Conservation (phyloP, 2,888 invertebrate genomes). For the Drosophila setosimentum region DNA sequence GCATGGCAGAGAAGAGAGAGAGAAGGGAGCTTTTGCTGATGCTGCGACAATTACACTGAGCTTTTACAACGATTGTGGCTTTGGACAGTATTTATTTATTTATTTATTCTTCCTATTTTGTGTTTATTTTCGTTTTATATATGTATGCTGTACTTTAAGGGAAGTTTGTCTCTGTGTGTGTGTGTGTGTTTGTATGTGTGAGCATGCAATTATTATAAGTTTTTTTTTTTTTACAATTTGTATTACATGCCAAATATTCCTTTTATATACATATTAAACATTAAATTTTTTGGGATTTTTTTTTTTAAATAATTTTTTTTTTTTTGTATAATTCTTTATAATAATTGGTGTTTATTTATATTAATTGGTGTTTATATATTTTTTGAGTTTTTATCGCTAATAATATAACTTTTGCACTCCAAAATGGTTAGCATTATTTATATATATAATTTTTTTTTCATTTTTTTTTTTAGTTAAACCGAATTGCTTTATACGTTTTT, state of each 20-base stretch:
- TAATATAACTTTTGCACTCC: conserved; percentile 70
- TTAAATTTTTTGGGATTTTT: conserved; percentile 28
- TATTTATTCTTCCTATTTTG: conserved; percentile 3
- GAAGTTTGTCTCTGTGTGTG: conserved; percentile 6
- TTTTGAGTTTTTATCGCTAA: conserved; percentile 50
- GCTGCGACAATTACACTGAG: conserved; percentile 12
- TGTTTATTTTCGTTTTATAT: background rate
- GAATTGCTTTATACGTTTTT: conserved; percentile 44
- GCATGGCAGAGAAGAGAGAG: background rate
- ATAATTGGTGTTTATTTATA: conserved; percentile 19
- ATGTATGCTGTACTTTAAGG: conserved; percentile 12
- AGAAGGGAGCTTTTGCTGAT: background rate
- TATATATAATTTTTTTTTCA: conserved; percentile 30
- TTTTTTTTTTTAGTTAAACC: conserved; percentile 44
- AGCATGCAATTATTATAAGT: conserved; percentile 35
- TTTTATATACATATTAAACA: conserved; percentile 40
- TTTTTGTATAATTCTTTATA: conserved; percentile 28
- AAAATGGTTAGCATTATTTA: conserved; percentile 64
- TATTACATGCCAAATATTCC: conserved; percentile 33
- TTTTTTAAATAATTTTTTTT: no score
- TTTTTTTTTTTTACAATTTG: conserved; percentile 36
- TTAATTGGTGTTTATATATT: conserved; percentile 20
- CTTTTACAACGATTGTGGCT: conserved; percentile 66
- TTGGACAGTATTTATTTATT: conserved; percentile 59
- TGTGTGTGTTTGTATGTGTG: conserved; percentile 33